Evolutionary conservation across 2,113 vertebrate species (phyloP), one percentile per base, ranked within the genome.

Genomic region (Myrmecobius fasciatus): DNA sequence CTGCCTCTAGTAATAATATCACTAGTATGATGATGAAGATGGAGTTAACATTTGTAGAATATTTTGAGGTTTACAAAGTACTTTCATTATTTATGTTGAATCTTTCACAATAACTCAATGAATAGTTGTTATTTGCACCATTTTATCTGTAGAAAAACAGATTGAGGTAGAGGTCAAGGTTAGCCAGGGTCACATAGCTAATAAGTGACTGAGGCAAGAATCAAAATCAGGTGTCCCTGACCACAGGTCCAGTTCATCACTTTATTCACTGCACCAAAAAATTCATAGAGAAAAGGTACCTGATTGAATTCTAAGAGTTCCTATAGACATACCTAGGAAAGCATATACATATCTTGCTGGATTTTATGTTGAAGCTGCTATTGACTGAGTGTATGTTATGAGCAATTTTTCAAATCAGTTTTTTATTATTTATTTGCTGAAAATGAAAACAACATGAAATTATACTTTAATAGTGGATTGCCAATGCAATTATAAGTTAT

Each of bases 401-500:
- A 97, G 96, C 94, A 97, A 96, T 97, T 97, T 97, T 97, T 97
- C 96, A 97, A 97, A 96, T 97, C 95, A 92, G 96, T 94, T 97
- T 97, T 97, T 97, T 96, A 97, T 97, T 97, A 97, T 96, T 98
- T 97, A 98, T 97, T 97, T 97, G 90, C 96, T 96, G 53, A 95
- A 97, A 97, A 96, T 97, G 96, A 97, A 98, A 97, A 97, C 96
- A 97, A 97, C 97, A 97, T 98, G 94, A 98, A 98, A 98, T 98
- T 98, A 97, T 94, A 95, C 96, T 97, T 98, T 97, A 97, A 97
- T 97, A 98, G 96, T 97, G 96, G 97, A 97, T 98, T 97, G 97
- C 95, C 98, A 97, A 97, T 96, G 98, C 98, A 98, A 98, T 98
- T 98, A 98, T 98, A 97, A 98, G 96, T 98, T 97, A 98, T 97